Percentiles rank a stretch among this genome's conserved stretches.
Evolutionary conservation across 1,140 invertebrate species (phyloP).

Genomic region (Drosophila malerkotliana): DNA sequence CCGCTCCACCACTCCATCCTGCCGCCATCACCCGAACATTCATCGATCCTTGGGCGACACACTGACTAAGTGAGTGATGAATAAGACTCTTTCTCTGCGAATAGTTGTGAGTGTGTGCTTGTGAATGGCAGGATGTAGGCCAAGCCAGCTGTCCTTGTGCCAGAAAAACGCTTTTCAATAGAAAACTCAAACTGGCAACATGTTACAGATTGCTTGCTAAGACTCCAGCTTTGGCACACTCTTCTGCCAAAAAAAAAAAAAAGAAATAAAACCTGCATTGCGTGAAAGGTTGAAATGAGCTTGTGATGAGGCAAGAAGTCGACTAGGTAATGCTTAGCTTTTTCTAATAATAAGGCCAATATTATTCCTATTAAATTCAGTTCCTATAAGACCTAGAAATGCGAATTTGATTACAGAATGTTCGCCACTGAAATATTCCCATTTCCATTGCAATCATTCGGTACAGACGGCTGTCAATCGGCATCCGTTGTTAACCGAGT

Average conservation of each 20-base stretch:
- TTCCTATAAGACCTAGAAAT: too few relatives aligned
- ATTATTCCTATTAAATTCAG: too few relatives aligned
- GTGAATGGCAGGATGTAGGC: conserved; percentile 43
- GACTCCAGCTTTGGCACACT: conserved; percentile 16
- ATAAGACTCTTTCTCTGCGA: conserved; percentile 24
- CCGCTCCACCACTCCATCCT: background rate
- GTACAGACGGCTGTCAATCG: conserved; percentile 52
- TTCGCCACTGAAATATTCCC: conserved; percentile 1
- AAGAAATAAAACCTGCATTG: conserved; percentile 8
- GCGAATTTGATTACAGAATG: background rate
- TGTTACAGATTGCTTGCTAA: conserved; percentile 49
- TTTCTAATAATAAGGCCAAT: background rate
- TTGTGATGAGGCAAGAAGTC: conserved; percentile 10
- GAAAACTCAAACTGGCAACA: conserved; percentile 53
- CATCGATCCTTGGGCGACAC: conserved; percentile 38
- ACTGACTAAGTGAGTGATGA: conserved; percentile 46
- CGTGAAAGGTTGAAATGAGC: conserved; percentile 28
- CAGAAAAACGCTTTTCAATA: conserved; percentile 66
- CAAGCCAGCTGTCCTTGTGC: conserved; percentile 65
- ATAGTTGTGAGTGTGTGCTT: conserved; percentile 20
- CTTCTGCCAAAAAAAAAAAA: background rate
- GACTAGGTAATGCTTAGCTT: conserved; percentile 9
- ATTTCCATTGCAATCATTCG: conserved; percentile 31
- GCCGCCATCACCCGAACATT: background rate
- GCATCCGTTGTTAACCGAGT: conserved; percentile 50